Conservation (phyloP, 1,140 invertebrate genomes). For the Drosophila jambulina region DNA sequence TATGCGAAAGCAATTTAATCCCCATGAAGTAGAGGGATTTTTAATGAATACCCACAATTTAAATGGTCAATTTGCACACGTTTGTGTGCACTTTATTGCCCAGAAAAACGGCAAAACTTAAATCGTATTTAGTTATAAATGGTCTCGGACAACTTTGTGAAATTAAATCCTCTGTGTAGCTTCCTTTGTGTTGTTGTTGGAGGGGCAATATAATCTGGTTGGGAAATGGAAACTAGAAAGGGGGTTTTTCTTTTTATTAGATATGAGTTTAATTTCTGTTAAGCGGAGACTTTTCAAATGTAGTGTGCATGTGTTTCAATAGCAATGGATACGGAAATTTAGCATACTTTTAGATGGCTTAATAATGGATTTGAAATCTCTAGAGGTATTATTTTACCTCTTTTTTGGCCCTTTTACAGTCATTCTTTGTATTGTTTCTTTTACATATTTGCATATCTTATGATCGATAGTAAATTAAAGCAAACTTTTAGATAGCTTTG, state of each 20-base stretch:
- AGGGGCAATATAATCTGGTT: neutral
- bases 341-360: neutral
- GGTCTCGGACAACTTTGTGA: conserved; percentile 13
- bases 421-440: neutral
- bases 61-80: conserved; percentile 28
- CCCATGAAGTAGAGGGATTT: conserved; percentile 16
- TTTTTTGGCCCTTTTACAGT: neutral
- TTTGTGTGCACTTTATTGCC: conserved; percentile 27
- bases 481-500: neutral
- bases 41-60: conserved; percentile 19
- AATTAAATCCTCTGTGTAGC: neutral
- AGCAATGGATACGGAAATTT: neutral
- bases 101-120: conserved; percentile 18
- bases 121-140: conserved; percentile 24
- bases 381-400: neutral
- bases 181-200: conserved; percentile 14
- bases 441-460: neutral
- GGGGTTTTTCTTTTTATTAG: neutral
- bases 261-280: neutral
- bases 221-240: neutral
- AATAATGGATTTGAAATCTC: neutral
- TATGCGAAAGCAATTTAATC: neutral
- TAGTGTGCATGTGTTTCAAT: neutral
- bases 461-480: neutral
- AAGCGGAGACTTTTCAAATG: neutral